A percentile compares a stretch with the other conserved stretches of the same genome.
Conservation (phyloP, 2,113 vertebrate genomes). For the Antechinus flavipes region DNA sequence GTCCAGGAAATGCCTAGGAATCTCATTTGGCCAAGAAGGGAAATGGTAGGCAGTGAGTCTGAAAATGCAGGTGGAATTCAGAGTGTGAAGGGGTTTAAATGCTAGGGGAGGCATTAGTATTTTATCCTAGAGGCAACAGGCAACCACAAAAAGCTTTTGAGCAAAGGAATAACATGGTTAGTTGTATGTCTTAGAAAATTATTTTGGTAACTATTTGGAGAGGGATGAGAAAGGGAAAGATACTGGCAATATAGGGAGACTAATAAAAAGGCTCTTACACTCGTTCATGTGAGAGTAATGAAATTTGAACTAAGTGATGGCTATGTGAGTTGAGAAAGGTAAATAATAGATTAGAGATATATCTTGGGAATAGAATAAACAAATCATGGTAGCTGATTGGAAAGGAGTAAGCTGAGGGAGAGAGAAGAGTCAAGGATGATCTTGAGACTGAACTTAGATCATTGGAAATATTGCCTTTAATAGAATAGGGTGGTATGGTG, state of each 20-base stretch:
- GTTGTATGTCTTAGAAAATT: not conserved
- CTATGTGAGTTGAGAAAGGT: not conserved
- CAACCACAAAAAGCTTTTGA: not conserved
- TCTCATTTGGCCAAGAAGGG: not conserved
- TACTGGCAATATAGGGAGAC: not conserved
- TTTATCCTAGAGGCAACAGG: not conserved
- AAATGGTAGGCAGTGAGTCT: not conserved
- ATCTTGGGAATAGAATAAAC: not conserved
- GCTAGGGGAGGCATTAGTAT: not conserved
- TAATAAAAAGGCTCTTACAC: not conserved
- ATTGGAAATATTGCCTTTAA: not conserved
- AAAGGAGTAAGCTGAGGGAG: not conserved
- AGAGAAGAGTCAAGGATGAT: not conserved
- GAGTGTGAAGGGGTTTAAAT: not conserved
- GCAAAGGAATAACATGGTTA: not conserved
- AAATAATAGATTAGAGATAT: not conserved
- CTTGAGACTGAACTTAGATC: not conserved
- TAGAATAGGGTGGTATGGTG: not conserved
- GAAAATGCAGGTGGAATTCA: not conserved
- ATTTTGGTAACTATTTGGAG: not conserved
- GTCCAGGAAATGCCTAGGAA: not conserved
- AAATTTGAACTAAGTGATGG: not conserved
- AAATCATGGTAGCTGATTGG: not conserved
- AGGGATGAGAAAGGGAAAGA: not conserved
- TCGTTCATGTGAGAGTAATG: not conserved